Evolutionary conservation across 1,140 invertebrate species (phyloP).

Genomic region (Chymomyza costata): DNA sequence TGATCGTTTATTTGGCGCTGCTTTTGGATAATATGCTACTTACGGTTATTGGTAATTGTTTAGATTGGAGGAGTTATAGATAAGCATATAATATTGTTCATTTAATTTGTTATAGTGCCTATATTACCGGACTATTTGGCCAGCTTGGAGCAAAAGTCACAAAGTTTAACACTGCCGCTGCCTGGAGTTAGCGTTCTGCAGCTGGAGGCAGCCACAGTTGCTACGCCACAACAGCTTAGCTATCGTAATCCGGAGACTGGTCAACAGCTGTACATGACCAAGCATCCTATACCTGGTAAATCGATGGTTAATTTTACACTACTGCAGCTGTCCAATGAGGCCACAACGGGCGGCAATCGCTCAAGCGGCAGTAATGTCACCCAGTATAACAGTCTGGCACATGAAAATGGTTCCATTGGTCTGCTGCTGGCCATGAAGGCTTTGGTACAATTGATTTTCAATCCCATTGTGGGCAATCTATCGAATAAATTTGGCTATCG

Average conservation of each 20-base stretch:
- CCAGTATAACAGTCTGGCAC: slow-evolving; percentile 33
- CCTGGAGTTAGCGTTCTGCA: slow-evolving; percentile 10
- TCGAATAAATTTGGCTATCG: slow-evolving; percentile 83
- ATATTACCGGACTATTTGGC: slow-evolving; percentile 89
- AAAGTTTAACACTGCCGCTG: slow-evolving; percentile 3
- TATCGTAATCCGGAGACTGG: slow-evolving; percentile 20
- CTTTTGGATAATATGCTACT: slow-evolving; percentile 86
- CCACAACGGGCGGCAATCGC: slow-evolving; percentile 19
- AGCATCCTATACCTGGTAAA: slow-evolving; percentile 76
- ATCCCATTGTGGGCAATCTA: slow-evolving; percentile 87
- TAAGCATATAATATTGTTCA: slow-evolving; percentile 2
- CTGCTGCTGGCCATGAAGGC: slow-evolving; percentile 91
- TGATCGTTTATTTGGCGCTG: slow-evolving; percentile 82
- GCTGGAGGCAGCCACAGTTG: slow-evolving; percentile 10
- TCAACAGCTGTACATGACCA: slow-evolving; percentile 53
- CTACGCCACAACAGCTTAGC: slow-evolving; percentile 10
- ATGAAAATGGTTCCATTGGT: slow-evolving; percentile 86
- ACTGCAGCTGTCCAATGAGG: slow-evolving; percentile 41
- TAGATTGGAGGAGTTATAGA: slow-evolving; percentile 14
- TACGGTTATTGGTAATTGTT: slow-evolving; percentile 85
- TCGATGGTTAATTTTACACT: slow-evolving; percentile 72
- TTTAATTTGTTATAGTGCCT: slow-evolving; percentile 79
- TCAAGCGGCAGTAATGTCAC: slow-evolving; percentile 51
- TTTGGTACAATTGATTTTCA: slow-evolving; percentile 88
- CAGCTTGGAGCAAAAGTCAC: slow-evolving; percentile 76